Evolutionary conservation across 1,140 invertebrate genomes (phyloP).

Genomic region (Monochamus saltuarius): DNA sequence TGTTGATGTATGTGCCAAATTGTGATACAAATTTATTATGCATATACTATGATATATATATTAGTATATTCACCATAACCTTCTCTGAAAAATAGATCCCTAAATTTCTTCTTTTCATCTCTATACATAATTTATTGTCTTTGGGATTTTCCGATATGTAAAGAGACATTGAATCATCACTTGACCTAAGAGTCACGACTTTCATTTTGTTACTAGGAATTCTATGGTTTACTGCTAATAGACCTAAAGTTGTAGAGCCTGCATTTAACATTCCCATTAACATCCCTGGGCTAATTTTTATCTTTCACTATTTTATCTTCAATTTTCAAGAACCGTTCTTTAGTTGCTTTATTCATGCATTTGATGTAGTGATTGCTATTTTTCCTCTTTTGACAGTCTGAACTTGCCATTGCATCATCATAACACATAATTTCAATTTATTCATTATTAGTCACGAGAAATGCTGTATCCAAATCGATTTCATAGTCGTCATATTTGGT

Average conservation of each 20-base stretch:
- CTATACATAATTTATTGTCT: constrained; percentile 1
- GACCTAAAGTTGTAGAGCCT: constrained; percentile 16
- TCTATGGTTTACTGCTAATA: constrained; percentile 19
- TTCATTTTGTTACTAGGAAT: constrained; percentile 16
- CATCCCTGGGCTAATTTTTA: constrained; percentile 20
- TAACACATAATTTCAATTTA: constrained; percentile 16
- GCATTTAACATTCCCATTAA: constrained; percentile 26
- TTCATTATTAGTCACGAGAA: constrained; percentile 5
- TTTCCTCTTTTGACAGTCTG: constrained; percentile 13
- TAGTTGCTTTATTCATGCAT: neutral
- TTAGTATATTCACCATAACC: constrained; percentile 17
- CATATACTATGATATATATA: constrained; percentile 25
- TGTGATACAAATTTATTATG: constrained; percentile 17
- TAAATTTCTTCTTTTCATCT: constrained; percentile 17
- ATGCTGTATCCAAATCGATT: constrained; percentile 17
- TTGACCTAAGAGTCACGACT: constrained; percentile 24
- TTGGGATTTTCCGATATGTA: constrained; percentile 1
- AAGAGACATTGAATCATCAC: constrained; percentile 24
- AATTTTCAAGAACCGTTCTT: neutral
- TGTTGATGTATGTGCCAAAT: constrained; percentile 23
- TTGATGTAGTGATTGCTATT: neutral
- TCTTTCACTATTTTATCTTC: too few relatives aligned
- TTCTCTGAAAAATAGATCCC: constrained; percentile 14
- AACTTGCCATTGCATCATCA: constrained; percentile 13
- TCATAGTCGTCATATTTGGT: constrained; percentile 26